Conservation (phyloP, 2,888 invertebrate species). For the Ochropleura leucogaster region DNA sequence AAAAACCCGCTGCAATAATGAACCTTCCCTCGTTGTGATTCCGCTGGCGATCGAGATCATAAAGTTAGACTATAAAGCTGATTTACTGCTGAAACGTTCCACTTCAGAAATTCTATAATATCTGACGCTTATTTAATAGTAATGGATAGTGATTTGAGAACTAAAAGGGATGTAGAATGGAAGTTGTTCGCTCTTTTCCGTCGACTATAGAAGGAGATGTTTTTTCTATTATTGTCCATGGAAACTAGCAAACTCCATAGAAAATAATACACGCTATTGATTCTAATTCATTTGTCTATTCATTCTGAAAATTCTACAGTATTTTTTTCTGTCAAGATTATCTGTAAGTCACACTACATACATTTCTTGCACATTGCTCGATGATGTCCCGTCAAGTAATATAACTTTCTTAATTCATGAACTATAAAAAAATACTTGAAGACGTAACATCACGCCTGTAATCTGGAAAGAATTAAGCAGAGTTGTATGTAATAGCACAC, state of each 20-base stretch:
- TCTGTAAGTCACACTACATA: not conserved
- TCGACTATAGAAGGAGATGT: not conserved
- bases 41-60: constrained; percentile 49
- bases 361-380: not conserved
- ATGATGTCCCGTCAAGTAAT: not conserved
- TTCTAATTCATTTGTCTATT: no score
- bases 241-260: not conserved
- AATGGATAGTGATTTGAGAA: constrained; percentile 28
- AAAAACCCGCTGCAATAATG: constrained; percentile 33
- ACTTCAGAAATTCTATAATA: constrained; percentile 45
- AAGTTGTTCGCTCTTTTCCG: not conserved
- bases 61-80: constrained; percentile 56
- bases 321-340: not conserved
- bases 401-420: not conserved
- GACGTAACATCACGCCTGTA: no score
- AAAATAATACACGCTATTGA: not conserved
- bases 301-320: not conserved
- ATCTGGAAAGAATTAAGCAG: no score
- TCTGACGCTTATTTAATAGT: constrained; percentile 28
- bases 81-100: constrained; percentile 47
- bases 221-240: not conserved
- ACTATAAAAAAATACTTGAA: no score
- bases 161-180: not conserved
- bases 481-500: no score
- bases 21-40: constrained; percentile 36